phyloP scores from a whole-genome alignment of 64 coral and sea anemone species.

The Actinia tenebrosa region DNA sequence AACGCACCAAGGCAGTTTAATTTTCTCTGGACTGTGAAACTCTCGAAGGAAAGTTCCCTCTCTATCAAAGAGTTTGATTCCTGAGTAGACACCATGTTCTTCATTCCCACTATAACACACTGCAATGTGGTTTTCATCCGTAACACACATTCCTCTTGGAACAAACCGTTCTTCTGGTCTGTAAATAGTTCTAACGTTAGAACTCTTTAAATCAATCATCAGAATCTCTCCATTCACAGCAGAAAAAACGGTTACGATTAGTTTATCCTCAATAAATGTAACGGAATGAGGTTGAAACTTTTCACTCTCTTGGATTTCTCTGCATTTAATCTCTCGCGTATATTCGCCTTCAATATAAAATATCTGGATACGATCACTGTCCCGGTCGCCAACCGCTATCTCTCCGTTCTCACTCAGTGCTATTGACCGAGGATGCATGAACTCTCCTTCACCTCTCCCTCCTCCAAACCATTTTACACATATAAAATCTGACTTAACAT shows the following conservation, averaged over 20 bases:
- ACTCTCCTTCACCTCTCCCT: constrained; percentile 57
- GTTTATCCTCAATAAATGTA: constrained; percentile 19
- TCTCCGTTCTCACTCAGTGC: constrained; percentile 54
- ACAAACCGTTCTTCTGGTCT: not conserved
- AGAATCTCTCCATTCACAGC: constrained; percentile 62
- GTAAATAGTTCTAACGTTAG: not conserved
- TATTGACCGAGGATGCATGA: constrained; percentile 57
- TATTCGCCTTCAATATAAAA: constrained; percentile 58
- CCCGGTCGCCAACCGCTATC: constrained; percentile 78
- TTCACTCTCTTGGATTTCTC: constrained; percentile 36
- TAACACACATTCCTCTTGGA: not conserved
- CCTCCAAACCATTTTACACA: constrained; percentile 39
- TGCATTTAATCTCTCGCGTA: constrained; percentile 56
- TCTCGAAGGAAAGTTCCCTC: not conserved
- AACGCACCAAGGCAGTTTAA: not conserved
- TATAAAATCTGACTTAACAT: not conserved
- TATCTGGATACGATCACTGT: constrained; percentile 68
- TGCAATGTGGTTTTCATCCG: constrained; percentile 2
- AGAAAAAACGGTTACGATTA: constrained; percentile 47
- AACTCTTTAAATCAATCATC: constrained; percentile 32
- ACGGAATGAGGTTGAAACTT: constrained; percentile 49
- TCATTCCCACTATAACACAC: not conserved
- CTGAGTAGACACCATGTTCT: not conserved
- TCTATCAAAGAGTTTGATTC: constrained; percentile 5
- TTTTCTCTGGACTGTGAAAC: not conserved